phyloP scores from a whole-genome alignment of 2,113 vertebrate genomes.

The Tetrax tetrax region DNA sequence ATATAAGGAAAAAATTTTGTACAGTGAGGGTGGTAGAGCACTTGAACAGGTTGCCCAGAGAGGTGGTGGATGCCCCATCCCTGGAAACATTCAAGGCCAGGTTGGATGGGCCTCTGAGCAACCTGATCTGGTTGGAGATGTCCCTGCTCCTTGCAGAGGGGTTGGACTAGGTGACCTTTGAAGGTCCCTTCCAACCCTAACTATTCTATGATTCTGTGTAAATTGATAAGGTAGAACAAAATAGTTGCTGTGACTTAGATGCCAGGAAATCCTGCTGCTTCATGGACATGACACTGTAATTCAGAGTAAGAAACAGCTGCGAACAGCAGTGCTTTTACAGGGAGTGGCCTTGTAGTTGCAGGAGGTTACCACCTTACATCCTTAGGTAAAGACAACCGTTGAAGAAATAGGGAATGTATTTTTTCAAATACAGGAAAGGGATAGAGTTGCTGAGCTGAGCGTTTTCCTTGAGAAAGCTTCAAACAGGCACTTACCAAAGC shows the following conservation, averaged over 20 bases:
- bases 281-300: accelerated
- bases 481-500: neutral
- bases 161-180: too few species aligned
- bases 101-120: too few species aligned
- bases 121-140: too few species aligned
- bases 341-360: neutral
- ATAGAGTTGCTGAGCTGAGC: neutral
- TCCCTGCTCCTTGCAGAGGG: too few species aligned
- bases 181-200: too few species aligned
- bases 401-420: neutral
- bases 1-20: too few species aligned
- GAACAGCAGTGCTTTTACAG: neutral
- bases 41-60: too few species aligned
- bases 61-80: too few species aligned
- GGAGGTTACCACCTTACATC: neutral
- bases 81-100: too few species aligned
- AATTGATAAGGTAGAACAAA: neutral
- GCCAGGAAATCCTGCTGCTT: neutral
- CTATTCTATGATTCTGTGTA: too few species aligned
- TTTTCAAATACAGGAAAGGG: neutral
- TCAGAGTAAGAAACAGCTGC: neutral
- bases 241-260: neutral
- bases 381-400: neutral
- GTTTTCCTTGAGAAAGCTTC: neutral
- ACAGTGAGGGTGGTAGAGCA: too few species aligned